These are phyloP conservation scores for Caracal caracal DNA, from an alignment of 2,113 vertebrate species.

Conservation along the genomic window DNA sequence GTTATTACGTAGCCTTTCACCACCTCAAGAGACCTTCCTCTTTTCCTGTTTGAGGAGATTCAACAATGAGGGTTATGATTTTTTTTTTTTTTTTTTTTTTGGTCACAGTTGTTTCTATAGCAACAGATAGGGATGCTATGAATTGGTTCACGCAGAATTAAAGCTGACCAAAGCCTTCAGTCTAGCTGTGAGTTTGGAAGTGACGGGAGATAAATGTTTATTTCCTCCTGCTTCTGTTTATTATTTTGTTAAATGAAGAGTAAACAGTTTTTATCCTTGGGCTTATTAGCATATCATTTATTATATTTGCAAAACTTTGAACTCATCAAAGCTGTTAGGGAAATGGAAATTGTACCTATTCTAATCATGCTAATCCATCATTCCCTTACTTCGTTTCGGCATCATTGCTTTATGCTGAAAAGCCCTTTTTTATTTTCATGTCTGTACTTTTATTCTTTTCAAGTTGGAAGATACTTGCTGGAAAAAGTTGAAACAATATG, in stretches of 20 bases:
- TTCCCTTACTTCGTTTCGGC: background rate
- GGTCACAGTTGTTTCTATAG: constrained; percentile 52
- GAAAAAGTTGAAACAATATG: background rate
- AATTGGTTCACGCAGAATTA: constrained; percentile 78
- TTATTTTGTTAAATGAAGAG: constrained; percentile 61
- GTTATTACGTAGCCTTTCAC: constrained; percentile 60
- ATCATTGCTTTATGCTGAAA: constrained; percentile 23
- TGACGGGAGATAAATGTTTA: constrained; percentile 50
- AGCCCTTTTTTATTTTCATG: background rate
- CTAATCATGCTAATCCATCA: constrained; percentile 31
- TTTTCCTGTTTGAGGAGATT: constrained; percentile 56
- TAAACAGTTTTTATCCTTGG: constrained; percentile 40
- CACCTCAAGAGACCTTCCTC: constrained; percentile 40
- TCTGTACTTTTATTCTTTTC: constrained; percentile 35
- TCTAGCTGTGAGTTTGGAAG: constrained; percentile 53
- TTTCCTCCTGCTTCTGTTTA: constrained; percentile 45
- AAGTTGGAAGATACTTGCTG: constrained; percentile 30
- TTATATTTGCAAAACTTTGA: constrained; percentile 54
- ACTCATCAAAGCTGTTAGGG: constrained; percentile 42
- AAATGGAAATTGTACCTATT: constrained; percentile 41
- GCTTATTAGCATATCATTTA: constrained; percentile 42
- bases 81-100: background rate
- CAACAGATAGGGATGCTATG: constrained; percentile 67
- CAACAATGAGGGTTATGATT: constrained; percentile 53
- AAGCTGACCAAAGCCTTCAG: constrained; percentile 72